Base-by-base conservation (phyloP, 2,113 vertebrate genomes). In the Semicossyphus pulcher region DNA sequence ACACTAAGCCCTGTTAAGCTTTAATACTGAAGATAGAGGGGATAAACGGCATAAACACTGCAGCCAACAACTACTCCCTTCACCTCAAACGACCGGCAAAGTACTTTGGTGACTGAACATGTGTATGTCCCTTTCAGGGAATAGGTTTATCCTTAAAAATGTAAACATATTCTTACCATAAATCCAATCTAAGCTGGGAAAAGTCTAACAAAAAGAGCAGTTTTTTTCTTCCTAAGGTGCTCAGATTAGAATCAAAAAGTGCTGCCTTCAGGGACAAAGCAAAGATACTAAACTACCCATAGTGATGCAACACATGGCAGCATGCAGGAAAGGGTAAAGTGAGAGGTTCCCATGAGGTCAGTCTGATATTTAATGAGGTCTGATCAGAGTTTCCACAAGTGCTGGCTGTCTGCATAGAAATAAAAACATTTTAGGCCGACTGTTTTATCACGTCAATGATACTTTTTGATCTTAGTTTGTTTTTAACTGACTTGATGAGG, bases 231-330 rank as follows among this genome's bases (percentile, higher is more conserved):
- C 82, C 49, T 45, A 10, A 34, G 54, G 59, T 71, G 47, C 57
- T 62, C 44, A 21, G 67, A 78, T 81, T 79, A 79, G 52, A 61
- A 65, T 72, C 31, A 76, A 48, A 52, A 72, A 65, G 18, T 60
- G 47, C 42, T 72, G 4, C 53, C 69, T 58, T 72, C 47, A 42
- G 63, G 42, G 65, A 73, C 32, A 56, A 41, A 75, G 52, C 44
- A 53, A 69, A 78, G 72, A 68, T 65, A 53, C 25, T 26, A 44
- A 11, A 56, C 56, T 42, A 68, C 34, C 20, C 23, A 15, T 20
- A 34, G 15, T 83, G 62, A 75, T 81, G 76, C 61, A 88, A 79
- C 65, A 54, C 37, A 51, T 18, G 39, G 74, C 70, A 59, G 66
- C 11, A 45, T 53, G 44, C 29, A 76, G 48, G 69, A 74, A 86